Base-by-base conservation (phyloP, 1,140 invertebrate species). In the Panagrolaimus sp. region DNA sequence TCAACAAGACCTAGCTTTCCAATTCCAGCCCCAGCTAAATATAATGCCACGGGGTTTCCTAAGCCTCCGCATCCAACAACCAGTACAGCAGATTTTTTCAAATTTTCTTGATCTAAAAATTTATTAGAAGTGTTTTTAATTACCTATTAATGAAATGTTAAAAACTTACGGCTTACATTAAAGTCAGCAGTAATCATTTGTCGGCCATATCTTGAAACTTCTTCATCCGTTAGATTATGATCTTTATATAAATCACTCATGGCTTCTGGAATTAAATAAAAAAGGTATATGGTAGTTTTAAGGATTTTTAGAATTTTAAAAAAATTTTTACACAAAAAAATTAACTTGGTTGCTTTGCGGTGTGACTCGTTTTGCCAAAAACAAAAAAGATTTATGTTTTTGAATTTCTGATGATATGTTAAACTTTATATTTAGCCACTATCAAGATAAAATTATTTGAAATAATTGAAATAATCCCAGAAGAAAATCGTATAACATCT, bases 51-150 rank as follows among this genome's bases (percentile, higher is more conserved):
- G 2, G 94, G 93, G 85, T 93, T 96, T 0, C 95, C 95, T 0
- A 98, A 84, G 8, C 96, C 96, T 42, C 96, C 95, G 70, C 89
- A 88, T n/a, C 96, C 95, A 27, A 98, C 90, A 72, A 98, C 88
- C 5, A 98, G 85, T 13, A 94, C 89, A 25, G 88, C 88, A 25
- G 89, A 85, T 20, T 87, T 85, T 80, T 90, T 90, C 5, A 98
- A 83, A 74, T 85, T 88, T 65, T 87, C 68, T 84, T 95, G 92
- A 64, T 91, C 90, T 90, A 80, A 45, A 82, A 57, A n/a, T n/a
- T n/a, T 57, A 57, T 57, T 20, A 57, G 27, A 23, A n/a, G n/a
- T n/a, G n/a, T n/a, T n/a, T n/a, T n/a, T n/a, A n/a, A n/a, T n/a
- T n/a, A n/a, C n/a, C n/a, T 23, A 23, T 20, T 11, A 20, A 57